Conservation (phyloP, 2,113 vertebrate species). For the Telmatochromis brachygnathus region DNA sequence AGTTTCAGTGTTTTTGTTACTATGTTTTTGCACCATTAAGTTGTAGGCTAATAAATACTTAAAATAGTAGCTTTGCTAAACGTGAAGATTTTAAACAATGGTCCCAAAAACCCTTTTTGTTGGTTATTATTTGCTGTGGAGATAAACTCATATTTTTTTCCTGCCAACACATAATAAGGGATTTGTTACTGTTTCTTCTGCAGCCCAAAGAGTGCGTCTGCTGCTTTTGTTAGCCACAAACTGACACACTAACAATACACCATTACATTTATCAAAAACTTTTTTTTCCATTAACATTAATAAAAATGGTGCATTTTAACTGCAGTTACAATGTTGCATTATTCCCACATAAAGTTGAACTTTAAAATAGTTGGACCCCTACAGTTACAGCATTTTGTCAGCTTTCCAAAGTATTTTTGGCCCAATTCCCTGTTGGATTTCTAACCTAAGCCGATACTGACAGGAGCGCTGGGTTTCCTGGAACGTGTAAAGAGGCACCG, state of each 20-base stretch:
- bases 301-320: background rate
- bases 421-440: slow-evolving; percentile 20
- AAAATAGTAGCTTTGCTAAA: background rate
- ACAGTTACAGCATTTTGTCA: slow-evolving; percentile 4
- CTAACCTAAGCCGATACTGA: slow-evolving; percentile 21
- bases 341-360: background rate
- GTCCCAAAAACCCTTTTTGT: background rate
- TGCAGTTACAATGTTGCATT: background rate
- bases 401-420: slow-evolving; percentile 26
- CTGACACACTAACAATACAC: background rate
- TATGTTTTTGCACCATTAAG: background rate
- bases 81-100: background rate
- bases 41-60: background rate
- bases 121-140: background rate
- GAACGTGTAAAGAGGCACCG: slow-evolving; percentile 52
- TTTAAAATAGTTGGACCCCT: background rate
- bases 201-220: background rate
- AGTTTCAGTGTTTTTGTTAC: background rate
- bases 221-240: background rate
- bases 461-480: slow-evolving; percentile 34
- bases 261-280: background rate
- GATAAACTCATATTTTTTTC: background rate
- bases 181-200: background rate
- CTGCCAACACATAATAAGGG: background rate
- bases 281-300: background rate